Percentiles rank a stretch among this genome's conserved stretches.
Evolutionary conservation across 2,888 invertebrate genomes (phyloP).

Genomic region (Tetragonisca angustula): DNA sequence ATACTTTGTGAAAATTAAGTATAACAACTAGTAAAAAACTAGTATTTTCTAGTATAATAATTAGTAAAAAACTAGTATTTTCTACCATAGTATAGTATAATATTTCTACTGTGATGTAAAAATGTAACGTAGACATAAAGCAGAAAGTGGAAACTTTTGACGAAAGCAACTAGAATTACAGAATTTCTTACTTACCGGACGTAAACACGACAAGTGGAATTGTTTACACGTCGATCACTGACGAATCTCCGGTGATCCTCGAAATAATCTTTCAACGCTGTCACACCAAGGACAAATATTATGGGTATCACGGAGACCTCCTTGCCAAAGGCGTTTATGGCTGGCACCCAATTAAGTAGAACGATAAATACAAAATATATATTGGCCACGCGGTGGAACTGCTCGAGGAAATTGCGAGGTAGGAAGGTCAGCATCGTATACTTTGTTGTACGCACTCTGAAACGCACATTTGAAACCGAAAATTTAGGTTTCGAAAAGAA

Average conservation of each 20-base stretch:
- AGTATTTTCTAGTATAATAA: too few relatives aligned
- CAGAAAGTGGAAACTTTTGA: too few relatives aligned
- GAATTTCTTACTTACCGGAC: constrained; percentile 89
- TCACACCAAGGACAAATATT: constrained; percentile 96
- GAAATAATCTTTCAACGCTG: constrained; percentile 97
- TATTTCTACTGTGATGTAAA: too few relatives aligned
- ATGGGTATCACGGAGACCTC: constrained; percentile 98
- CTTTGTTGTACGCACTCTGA: constrained; percentile 95
- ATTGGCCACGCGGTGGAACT: constrained; percentile 98
- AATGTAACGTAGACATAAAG: too few relatives aligned
- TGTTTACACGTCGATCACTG: constrained; percentile 97
- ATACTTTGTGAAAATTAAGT: too few relatives aligned
- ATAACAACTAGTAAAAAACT: too few relatives aligned
- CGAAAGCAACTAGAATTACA: too few relatives aligned
- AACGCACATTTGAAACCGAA: constrained; percentile 28
- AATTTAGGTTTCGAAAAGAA: background rate
- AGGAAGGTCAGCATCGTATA: constrained; percentile 97
- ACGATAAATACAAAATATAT: constrained; percentile 99
- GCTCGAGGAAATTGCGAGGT: constrained; percentile 98
- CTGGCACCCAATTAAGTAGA: constrained; percentile 97
- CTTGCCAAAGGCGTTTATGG: constrained; percentile 97
- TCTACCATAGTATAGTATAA: too few relatives aligned
- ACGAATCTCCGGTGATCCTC: constrained; percentile 95
- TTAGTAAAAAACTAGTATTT: too few relatives aligned
- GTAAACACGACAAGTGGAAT: constrained; percentile 95